These are phyloP conservation scores for Danio kyathit DNA, from an alignment of 2,797 vertebrate species.

Conservation along the genomic window DNA sequence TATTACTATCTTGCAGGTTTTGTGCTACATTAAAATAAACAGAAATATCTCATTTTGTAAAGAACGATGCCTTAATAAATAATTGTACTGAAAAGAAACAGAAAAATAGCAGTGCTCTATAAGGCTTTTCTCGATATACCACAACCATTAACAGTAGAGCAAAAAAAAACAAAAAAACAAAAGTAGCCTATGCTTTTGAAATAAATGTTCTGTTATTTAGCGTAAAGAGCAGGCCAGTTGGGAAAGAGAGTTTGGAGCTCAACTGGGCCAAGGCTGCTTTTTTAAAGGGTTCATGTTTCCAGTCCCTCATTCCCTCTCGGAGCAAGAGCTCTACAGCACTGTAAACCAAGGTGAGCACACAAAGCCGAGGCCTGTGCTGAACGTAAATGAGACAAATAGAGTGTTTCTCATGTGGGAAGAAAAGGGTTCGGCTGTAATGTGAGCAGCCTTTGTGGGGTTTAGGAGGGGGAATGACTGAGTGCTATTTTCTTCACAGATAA, in stretches of 20 bases:
- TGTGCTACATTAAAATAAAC: too few relatives aligned
- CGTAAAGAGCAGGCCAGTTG: constrained; percentile 48
- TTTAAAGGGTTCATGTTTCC: constrained; percentile 76
- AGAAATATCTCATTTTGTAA: background rate
- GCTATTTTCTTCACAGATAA: constrained; percentile 62
- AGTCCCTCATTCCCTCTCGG: constrained; percentile 63
- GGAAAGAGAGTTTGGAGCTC: constrained; percentile 73
- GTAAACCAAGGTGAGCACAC: constrained; percentile 81
- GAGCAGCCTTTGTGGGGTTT: constrained; percentile 58
- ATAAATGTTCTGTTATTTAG: constrained; percentile 47
- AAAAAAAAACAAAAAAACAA: background rate
- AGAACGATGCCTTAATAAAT: background rate
- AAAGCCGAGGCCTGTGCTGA: constrained; percentile 72
- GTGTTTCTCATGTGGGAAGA: constrained; percentile 62
- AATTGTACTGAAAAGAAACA: background rate
- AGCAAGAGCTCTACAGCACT: constrained; percentile 73
- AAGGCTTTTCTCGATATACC: background rate
- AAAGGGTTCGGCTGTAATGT: constrained; percentile 62
- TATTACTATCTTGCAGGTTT: too few relatives aligned
- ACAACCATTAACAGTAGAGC: background rate
- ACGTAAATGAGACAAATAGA: constrained; percentile 61
- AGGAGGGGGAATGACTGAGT: constrained; percentile 61
- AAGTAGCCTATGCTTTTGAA: constrained; percentile 20
- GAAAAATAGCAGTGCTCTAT: background rate
- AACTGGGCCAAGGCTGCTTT: constrained; percentile 73